These are phyloP conservation scores for Drosophila punjabiensis DNA, from an alignment of 1,140 invertebrate species.

Conservation along the genomic window DNA sequence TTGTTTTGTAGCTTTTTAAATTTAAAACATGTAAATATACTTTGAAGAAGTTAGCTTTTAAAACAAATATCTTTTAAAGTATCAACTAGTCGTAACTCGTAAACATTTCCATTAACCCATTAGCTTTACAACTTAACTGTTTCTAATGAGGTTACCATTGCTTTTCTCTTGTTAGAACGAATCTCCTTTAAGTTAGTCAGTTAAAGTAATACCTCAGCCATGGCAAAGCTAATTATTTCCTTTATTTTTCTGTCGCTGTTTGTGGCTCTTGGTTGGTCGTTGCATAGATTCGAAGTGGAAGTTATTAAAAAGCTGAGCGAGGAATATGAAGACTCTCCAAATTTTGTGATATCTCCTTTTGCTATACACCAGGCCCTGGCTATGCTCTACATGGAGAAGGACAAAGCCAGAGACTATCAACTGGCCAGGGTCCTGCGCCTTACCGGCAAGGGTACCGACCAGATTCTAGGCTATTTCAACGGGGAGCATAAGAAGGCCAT, in stretches of 20 bases:
- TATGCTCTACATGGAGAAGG: conserved; percentile 7
- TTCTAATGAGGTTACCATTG: background rate
- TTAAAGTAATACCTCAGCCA: background rate
- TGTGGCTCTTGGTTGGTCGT: background rate
- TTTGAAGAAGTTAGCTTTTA: no score
- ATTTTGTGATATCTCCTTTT: conserved; percentile 11
- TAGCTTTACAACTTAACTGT: background rate
- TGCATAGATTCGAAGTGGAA: conserved; percentile 2
- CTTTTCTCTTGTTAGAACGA: background rate
- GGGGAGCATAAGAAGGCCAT: background rate
- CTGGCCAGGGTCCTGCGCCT: conserved; percentile 8
- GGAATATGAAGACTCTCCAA: background rate
- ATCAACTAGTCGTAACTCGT: background rate
- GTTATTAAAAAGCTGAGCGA: background rate
- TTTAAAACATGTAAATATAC: no score
- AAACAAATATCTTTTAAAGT: background rate
- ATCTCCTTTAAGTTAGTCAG: background rate
- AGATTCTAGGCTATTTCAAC: background rate
- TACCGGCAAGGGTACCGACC: background rate
- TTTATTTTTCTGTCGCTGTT: background rate
- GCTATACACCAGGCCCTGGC: background rate
- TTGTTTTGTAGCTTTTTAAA: no score
- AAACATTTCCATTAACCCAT: background rate
- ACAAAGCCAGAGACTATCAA: conserved; percentile 3
- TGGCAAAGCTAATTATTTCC: background rate